Percentiles rank a stretch among this genome's conserved stretches.
Evolutionary conservation across 2,113 vertebrate genomes (phyloP).

Genomic region (Amblyopsis rosae): DNA sequence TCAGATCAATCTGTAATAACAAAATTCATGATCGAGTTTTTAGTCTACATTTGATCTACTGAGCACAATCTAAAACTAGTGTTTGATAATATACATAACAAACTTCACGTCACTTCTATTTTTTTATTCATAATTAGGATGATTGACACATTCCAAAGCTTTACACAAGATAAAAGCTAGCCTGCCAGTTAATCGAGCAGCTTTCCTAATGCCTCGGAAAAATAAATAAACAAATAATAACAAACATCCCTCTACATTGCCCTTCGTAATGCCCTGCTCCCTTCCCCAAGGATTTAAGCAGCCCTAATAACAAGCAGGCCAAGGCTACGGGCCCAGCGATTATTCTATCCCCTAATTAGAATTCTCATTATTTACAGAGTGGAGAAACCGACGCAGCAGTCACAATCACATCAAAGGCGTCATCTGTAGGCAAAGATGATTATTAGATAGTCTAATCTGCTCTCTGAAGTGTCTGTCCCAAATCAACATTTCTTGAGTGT

Average conservation of each 20-base stretch:
- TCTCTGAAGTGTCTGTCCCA: conserved; percentile 71
- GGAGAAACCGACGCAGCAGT: conserved; percentile 67
- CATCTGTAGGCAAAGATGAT: conserved; percentile 75
- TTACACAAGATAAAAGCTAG: conserved; percentile 68
- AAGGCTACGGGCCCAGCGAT: conserved; percentile 71
- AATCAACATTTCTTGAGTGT: conserved; percentile 74
- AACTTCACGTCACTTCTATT: conserved; percentile 48
- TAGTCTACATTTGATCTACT: too few relatives aligned
- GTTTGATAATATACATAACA: conserved; percentile 53
- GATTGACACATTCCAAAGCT: conserved; percentile 60
- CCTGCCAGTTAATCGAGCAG: conserved; percentile 67
- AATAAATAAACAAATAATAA: conserved; percentile 32
- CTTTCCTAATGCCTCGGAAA: conserved; percentile 64
- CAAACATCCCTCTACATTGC: conserved; percentile 65
- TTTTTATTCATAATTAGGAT: conserved; percentile 49
- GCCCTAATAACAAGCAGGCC: conserved; percentile 71
- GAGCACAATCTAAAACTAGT: too few relatives aligned
- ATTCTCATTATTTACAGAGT: conserved; percentile 78
- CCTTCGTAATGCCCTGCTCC: conserved; percentile 68
- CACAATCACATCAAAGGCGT: conserved; percentile 77
- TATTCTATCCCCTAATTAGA: conserved; percentile 79
- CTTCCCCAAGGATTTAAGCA: conserved; percentile 68
- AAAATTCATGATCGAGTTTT: too few relatives aligned
- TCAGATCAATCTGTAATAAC: too few relatives aligned
- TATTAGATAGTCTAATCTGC: conserved; percentile 79